Base-by-base conservation (phyloP, 2,797 vertebrate genomes). In the Pelodytes ibericus region DNA sequence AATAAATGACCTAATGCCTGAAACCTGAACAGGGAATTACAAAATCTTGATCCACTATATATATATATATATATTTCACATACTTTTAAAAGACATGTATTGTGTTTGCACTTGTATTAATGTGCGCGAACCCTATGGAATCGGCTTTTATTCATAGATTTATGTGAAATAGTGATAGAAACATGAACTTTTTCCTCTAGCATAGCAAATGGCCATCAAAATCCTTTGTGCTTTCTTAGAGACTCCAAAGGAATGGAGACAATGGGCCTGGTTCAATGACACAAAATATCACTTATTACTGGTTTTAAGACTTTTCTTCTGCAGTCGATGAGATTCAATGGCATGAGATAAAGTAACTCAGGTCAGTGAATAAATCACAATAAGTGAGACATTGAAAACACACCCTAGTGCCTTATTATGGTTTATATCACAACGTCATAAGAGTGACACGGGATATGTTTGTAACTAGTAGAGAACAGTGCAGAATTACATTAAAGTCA, bases 161-260 rank as follows among this genome's bases (percentile, higher is more conserved):
- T 36, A 15, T 56, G 30, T 36, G 36, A 11, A 47, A 57, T 69
- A 30, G 66, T 51, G 27, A 26, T 36, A 31, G 51, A 39, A 69
- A 57, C 6, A 22, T 53, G n/a, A 57, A 57, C 29, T 69, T 26
- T 69, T 69, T 57, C 16, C 18, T 9, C 57, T 69, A 69, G 20
- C 51, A 69, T 69, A 56, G 29, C 29, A 39, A 39, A 24, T 24
- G 31, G 15, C 20, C n/a, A 33, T 20, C 20, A 27, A 49, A 68
- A 53, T 20, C n/a, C 18, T 68, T 53, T 30, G 3, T 53, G 44
- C 31, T 30, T 68, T 49, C 18, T 53, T 31, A 3, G 1, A 36
- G 31, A 39, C 11, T 2, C 24, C 22, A n/a, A n/a, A 1, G n/a
- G 65, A 51, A 68, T 53, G 44, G 25, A 49, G 47, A 30, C 25